phyloP scores from a whole-genome alignment of 2,888 invertebrate genomes.

The Drosophila multiciliata region DNA sequence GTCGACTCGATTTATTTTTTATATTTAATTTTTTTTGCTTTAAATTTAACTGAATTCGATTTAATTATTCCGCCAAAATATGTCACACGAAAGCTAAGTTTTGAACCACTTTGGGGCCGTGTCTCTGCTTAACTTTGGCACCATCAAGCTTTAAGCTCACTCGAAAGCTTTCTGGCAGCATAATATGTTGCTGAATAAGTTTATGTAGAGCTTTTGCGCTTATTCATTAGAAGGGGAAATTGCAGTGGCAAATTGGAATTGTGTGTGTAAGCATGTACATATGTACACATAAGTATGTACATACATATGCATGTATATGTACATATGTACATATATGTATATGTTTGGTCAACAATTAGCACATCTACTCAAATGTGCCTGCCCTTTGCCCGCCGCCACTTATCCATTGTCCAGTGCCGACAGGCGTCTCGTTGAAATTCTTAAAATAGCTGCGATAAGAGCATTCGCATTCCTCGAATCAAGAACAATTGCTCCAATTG shows the following conservation, averaged over 20 bases:
- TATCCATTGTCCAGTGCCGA: constrained; percentile 3
- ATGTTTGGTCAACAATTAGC: not conserved
- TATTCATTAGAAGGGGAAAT: constrained; percentile 45
- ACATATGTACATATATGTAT: not conserved
- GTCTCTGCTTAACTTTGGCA: constrained; percentile 1
- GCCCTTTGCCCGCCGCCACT: not conserved
- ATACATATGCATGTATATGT: not conserved
- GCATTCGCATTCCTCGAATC: constrained; percentile 16
- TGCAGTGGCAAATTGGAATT: not conserved
- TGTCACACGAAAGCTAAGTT: not conserved
- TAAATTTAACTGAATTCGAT: not conserved
- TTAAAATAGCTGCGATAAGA: constrained; percentile 12
- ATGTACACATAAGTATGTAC: not conserved
- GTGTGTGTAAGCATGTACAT: not conserved
- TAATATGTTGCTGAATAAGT: constrained; percentile 55
- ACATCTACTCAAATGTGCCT: not conserved
- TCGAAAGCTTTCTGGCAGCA: not conserved
- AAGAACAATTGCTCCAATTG: constrained; percentile 12
- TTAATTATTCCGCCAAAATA: not conserved
- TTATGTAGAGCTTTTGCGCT: constrained; percentile 6
- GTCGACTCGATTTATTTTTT: not conserved
- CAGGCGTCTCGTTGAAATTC: constrained; percentile 13
- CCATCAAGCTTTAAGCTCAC: constrained; percentile 10
- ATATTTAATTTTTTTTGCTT: not conserved
- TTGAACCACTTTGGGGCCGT: not conserved